Conservation (phyloP, 2,797 vertebrate genomes). For the Acipenser oxyrinchus region DNA sequence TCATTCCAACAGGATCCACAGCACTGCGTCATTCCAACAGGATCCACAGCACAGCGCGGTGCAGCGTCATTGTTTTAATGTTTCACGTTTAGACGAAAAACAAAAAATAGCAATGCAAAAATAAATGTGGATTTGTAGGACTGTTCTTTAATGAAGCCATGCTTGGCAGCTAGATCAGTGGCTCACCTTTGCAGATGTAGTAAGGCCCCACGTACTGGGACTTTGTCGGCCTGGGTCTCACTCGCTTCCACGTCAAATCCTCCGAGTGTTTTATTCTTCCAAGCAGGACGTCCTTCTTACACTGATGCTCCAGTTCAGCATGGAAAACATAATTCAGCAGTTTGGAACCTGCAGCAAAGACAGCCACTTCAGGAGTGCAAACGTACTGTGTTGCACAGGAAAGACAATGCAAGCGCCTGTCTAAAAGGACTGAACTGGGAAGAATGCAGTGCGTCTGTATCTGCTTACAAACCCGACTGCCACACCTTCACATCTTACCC, state of each 20-base stretch:
- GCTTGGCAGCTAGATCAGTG: neutral
- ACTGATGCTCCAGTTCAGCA: constrained; percentile 81
- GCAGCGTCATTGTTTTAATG: neutral
- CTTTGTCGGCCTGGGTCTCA: constrained; percentile 90
- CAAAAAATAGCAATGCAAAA: neutral
- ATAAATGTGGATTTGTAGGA: neutral
- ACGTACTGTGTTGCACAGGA: too few species aligned
- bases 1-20: too few species aligned
- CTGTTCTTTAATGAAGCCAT: too few species aligned
- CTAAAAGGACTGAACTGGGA: neutral
- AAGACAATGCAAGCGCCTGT: too few species aligned
- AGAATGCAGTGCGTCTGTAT: neutral
- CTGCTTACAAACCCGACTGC: neutral
- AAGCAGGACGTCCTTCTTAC: constrained; percentile 92
- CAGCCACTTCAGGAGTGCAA: too few species aligned
- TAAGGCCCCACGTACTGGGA: constrained; percentile 93
- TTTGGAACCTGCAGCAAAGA: constrained; percentile 62
- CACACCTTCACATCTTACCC: neutral
- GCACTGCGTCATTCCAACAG: neutral
- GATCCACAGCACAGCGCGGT: neutral
- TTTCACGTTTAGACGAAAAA: neutral
- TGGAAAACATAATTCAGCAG: constrained; percentile 75
- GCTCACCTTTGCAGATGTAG: constrained; percentile 95
- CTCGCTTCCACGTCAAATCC: constrained; percentile 85
- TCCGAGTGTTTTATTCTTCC: constrained; percentile 74